phyloP scores from a whole-genome alignment of 92 coral and sea anemone genomes.

The Blastomussa wellsi region DNA sequence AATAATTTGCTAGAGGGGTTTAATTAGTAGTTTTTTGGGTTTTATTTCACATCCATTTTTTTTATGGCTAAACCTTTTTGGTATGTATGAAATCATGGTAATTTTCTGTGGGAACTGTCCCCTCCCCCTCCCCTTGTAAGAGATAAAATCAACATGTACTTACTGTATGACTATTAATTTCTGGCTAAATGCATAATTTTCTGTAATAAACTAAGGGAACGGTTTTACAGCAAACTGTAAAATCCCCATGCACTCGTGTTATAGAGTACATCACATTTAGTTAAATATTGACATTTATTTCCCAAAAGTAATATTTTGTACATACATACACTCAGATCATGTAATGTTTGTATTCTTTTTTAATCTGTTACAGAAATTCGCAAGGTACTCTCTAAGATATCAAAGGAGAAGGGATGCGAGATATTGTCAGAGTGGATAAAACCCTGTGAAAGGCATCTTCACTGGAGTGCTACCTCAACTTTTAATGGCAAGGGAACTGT shows the following conservation, averaged over 20 bases:
- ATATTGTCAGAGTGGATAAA: constrained; percentile 50
- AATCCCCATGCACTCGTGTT: too few species aligned
- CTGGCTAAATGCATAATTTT: constrained; percentile 14
- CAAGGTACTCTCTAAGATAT: constrained; percentile 54
- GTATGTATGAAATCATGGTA: too few species aligned
- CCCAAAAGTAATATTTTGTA: neutral
- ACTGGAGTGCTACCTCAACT: constrained; percentile 64
- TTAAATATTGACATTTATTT: neutral
- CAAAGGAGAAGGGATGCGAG: constrained; percentile 59
- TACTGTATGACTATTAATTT: neutral
- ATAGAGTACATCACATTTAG: neutral
- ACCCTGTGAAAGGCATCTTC: constrained; percentile 57
- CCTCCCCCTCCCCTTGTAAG: too few species aligned
- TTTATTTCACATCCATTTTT: neutral
- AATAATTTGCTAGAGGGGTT: too few species aligned
- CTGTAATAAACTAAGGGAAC: neutral
- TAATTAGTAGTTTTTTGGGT: neutral
- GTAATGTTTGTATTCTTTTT: neutral
- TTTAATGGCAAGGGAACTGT: constrained; percentile 47
- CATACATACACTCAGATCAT: neutral
- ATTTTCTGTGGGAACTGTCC: too few species aligned
- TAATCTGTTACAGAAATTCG: constrained; percentile 37
- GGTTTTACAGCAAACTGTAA: too few species aligned
- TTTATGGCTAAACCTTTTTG: neutral
- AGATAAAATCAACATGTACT: neutral